A percentile compares a stretch with the other conserved stretches of the same genome.
phyloP scores from a whole-genome alignment of 2,113 vertebrate species.

The Daphoenositta chrysoptera region DNA sequence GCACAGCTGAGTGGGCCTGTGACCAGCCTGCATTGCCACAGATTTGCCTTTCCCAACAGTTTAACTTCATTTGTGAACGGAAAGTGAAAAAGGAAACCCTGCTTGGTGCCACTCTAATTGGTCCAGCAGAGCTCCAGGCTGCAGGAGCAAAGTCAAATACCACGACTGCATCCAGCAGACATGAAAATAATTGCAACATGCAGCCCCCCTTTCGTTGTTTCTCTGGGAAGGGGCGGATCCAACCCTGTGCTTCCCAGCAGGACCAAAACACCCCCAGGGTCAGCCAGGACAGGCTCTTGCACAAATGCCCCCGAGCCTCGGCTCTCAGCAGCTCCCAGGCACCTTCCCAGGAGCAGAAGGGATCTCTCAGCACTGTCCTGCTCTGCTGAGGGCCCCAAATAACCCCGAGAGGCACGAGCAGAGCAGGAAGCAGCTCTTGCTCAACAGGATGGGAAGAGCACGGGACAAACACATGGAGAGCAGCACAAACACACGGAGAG shows the following conservation, averaged over 20 bases:
- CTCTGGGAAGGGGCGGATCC: not conserved
- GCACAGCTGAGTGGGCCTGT: not conserved
- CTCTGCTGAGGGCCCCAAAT: not conserved
- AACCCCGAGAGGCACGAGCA: not conserved
- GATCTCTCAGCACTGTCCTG: not conserved
- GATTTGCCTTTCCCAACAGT: not conserved
- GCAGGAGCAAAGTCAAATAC: constrained; percentile 11
- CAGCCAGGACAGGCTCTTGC: not conserved
- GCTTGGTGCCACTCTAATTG: not conserved
- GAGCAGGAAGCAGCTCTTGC: not conserved
- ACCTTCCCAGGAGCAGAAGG: not conserved
- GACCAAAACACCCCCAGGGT: not conserved
- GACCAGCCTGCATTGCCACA: not conserved
- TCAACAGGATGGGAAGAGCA: not conserved
- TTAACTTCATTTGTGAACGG: not conserved
- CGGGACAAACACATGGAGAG: fast-evolving
- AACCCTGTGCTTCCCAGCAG: not conserved
- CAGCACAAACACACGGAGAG: not conserved
- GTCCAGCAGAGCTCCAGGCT: not conserved
- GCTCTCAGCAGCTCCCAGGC: not conserved
- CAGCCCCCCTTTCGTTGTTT: not conserved
- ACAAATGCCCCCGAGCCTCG: not conserved
- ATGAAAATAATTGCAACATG: constrained; percentile 2
- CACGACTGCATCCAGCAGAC: not conserved
- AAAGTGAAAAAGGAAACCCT: not conserved